Evolutionary conservation across 2,888 invertebrate species (phyloP), one percentile per base, ranked within the genome.

Genomic region (Serripes groenlandicus): DNA sequence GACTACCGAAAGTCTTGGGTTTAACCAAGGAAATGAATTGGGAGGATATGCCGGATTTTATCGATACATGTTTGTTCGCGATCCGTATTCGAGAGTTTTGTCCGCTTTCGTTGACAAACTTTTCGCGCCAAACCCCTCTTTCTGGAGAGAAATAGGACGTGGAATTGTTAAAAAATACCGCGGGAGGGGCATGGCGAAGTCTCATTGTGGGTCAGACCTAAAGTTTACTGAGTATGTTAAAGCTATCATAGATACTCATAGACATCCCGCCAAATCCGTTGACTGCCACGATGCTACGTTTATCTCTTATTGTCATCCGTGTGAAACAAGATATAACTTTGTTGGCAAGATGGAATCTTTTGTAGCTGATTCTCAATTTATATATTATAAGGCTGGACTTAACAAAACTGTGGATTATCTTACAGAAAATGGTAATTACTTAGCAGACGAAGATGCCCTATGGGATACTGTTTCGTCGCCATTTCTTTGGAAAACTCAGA

Each of bases 31-130:
- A 56, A 26, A 30, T 23, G 54, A 28, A 9, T 28, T 28, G 15
- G 5, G n/a, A 5, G 35, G 18, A 23, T 66, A 66, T 42, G 35
- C 71, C 3, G 26, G 28, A 11, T 75, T 58, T 35, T 35, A 75
- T 18, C 34, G 52, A 21, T 77, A 78, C 56, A 23, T 90, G n/a
- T 89, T 91, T 75, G 90, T 90, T 1, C 71, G 91, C 23, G 81
- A 90, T 54, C 91, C 91, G 0, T 91, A 89, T 71, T 58, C 87
- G n/a, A 75, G 90, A 32, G 54, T 90, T 15, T 71, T 91, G 21
- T 90, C 91, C 0, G 89, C 88, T 0, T 91, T 87, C 70, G 83
- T 90, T 21, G 90, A 90, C 60, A 91, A 91, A 78, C 64, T 91
- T 1, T 88, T 90, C 37, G 85, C 88, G 11, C 90, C 90, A 26